These are phyloP conservation scores for Menidia menidia DNA, from an alignment of 2,797 vertebrate species.

Conservation along the genomic window DNA sequence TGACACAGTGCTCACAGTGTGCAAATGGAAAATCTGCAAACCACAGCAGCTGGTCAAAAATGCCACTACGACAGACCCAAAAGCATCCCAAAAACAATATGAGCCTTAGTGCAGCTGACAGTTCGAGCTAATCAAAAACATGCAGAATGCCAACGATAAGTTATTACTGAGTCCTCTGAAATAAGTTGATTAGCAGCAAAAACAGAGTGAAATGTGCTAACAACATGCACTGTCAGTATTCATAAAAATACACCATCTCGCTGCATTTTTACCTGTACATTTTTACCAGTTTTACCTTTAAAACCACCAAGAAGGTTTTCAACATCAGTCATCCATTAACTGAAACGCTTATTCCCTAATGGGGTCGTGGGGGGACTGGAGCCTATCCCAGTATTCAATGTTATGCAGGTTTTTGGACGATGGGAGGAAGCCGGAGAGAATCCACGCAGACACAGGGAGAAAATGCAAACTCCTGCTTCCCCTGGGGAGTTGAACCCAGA, in stretches of 20 bases:
- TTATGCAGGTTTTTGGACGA: no score
- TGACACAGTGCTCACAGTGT: constrained; percentile 49
- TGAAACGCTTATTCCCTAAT: no score
- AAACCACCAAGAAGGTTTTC: not conserved
- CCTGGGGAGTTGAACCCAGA: no score
- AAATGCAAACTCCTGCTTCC: no score
- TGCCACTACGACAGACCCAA: constrained; percentile 57
- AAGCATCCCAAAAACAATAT: constrained; percentile 46
- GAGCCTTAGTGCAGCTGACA: constrained; percentile 46
- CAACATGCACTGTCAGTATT: constrained; percentile 8
- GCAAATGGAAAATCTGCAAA: constrained; percentile 69
- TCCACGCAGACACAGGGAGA: no score
- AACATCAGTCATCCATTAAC: not conserved
- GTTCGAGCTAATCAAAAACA: constrained; percentile 57
- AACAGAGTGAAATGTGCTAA: constrained; percentile 36
- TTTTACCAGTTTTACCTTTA: not conserved
- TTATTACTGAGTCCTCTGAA: constrained; percentile 28
- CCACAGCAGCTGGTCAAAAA: constrained; percentile 74
- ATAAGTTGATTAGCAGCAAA: constrained; percentile 39
- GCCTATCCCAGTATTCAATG: no score
- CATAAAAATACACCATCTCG: constrained; percentile 30
- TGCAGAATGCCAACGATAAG: constrained; percentile 45
- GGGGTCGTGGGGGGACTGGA: no score
- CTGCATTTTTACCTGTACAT: not conserved
- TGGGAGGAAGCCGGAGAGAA: no score